phyloP scores from a whole-genome alignment of 1,140 invertebrate genomes.

The Lucilia sericata region DNA sequence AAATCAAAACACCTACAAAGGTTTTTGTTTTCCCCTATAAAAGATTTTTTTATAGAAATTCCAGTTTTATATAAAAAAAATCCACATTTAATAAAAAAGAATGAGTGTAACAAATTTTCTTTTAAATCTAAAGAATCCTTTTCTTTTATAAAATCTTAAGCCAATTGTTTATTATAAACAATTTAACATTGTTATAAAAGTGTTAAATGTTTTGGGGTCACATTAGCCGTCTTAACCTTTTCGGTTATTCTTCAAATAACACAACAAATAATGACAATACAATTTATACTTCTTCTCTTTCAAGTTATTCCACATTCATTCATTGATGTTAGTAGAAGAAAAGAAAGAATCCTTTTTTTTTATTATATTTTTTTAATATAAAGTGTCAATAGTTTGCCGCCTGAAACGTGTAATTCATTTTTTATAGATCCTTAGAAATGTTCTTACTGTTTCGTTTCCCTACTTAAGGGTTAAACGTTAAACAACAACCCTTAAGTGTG shows the following conservation, averaged over 20 bases:
- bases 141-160: neutral
- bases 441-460: neutral
- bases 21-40: neutral
- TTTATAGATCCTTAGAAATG: conserved; percentile 9
- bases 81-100: neutral
- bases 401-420: neutral
- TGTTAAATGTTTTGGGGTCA: conserved; percentile 7
- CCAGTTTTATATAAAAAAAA: neutral
- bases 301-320: neutral
- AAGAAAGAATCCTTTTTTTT: neutral
- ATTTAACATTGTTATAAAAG: neutral
- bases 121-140: neutral
- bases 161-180: conserved; percentile 6
- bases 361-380: neutral
- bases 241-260: neutral
- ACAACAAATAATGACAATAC: neutral
- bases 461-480: conserved; percentile 4
- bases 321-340: neutral
- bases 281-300: neutral
- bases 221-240: neutral
- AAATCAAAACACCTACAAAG: conserved; percentile 23
- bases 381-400: conserved; percentile 8
- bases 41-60: neutral
- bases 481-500: conserved; percentile 6
- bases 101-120: neutral